Conservation (phyloP, 2,797 vertebrate genomes). For the Poecile montanus region DNA sequence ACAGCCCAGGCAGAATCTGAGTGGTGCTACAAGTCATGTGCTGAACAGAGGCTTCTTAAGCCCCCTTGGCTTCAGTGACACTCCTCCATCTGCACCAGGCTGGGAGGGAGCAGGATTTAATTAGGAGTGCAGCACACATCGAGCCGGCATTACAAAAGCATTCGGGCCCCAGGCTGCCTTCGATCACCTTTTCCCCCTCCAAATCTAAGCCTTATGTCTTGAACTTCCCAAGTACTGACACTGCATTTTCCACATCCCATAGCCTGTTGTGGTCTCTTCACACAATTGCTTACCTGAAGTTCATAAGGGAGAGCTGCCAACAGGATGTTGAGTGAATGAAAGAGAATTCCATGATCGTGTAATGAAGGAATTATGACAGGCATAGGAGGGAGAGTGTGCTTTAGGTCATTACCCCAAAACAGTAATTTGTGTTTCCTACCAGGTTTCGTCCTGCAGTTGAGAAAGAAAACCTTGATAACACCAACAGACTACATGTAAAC, state of each 20-base stretch:
- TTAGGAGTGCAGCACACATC: not conserved
- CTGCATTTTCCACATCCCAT: not conserved
- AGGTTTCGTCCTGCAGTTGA: not conserved
- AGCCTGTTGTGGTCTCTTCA: not conserved
- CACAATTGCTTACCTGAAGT: not conserved
- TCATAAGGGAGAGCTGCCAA: not conserved
- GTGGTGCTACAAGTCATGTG: not conserved
- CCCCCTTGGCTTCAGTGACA: not conserved
- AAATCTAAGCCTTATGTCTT: not conserved
- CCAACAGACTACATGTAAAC: not conserved
- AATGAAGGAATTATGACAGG: not conserved
- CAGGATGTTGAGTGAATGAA: not conserved
- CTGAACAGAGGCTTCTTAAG: not conserved
- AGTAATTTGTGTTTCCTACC: not conserved
- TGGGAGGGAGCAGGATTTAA: constrained; percentile 20
- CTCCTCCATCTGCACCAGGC: not conserved
- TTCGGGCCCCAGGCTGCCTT: not conserved
- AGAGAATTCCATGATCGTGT: not conserved
- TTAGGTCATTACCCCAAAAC: not conserved
- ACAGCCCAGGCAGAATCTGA: not conserved
- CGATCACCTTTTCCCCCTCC: not conserved
- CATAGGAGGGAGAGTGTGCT: not conserved
- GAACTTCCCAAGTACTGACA: not conserved
- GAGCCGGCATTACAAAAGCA: not conserved
- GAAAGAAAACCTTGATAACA: not conserved